Evolutionary conservation across 2,797 vertebrate species (phyloP).

Genomic region (Intellagama lesueurii): DNA sequence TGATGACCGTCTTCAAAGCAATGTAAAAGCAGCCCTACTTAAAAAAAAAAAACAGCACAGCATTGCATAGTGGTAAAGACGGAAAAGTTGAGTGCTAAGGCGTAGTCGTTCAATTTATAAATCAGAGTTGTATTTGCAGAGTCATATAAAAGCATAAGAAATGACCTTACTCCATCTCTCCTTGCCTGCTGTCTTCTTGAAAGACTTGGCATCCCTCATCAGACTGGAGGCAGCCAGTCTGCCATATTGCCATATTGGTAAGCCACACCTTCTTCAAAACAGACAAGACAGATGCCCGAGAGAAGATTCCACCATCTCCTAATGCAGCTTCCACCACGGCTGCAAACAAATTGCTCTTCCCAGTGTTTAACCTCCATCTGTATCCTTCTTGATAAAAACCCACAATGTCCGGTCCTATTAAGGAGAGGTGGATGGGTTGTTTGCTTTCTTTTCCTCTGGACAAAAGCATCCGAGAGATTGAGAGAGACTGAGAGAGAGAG

Average conservation of each 20-base stretch:
- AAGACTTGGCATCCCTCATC: not conserved
- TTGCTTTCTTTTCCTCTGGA: not conserved
- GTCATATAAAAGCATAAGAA: not conserved
- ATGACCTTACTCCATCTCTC: not conserved
- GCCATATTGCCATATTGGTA: not conserved
- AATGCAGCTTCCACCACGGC: not conserved
- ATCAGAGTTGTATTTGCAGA: not conserved
- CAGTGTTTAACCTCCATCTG: not conserved
- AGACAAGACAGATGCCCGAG: not conserved
- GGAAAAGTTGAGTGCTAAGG: not conserved
- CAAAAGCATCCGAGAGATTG: not conserved
- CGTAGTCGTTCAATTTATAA: not conserved
- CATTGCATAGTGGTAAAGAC: not conserved
- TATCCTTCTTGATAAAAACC: not conserved
- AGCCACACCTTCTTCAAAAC: not conserved
- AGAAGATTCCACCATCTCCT: not conserved
- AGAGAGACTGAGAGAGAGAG: not conserved
- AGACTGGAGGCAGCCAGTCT: not conserved
- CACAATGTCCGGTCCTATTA: not conserved
- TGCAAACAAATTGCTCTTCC: not conserved
- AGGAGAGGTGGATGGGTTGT: not conserved
- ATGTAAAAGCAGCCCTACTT: not conserved
- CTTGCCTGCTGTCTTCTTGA: too few relatives aligned
- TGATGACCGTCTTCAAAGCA: not conserved
- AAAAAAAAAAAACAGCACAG: not conserved